A percentile compares a stretch with the other conserved stretches of the same genome.
phyloP scores from a whole-genome alignment of 1,140 invertebrate genomes.

The Achroia grisella region DNA sequence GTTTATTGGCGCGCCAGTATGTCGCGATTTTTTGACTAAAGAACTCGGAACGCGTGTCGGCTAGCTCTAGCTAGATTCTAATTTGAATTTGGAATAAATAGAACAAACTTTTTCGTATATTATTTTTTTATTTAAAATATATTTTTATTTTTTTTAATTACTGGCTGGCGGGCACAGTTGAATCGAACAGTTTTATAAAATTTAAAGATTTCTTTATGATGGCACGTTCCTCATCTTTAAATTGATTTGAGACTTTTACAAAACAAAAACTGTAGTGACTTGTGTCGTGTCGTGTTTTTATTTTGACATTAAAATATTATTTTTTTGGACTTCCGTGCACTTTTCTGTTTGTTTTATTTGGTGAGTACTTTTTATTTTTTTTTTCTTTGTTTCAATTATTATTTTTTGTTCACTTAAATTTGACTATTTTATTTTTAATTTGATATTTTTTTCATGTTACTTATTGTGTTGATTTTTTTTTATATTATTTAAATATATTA shows the following conservation, averaged over 20 bases:
- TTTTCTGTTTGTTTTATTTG: conserved; percentile 51
- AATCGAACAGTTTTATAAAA: conserved; percentile 16
- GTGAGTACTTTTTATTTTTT: conserved; percentile 50
- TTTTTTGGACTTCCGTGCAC: conserved; percentile 58
- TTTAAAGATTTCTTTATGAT: conserved; percentile 44
- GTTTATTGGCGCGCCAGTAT: conserved; percentile 49
- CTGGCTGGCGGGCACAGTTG: conserved; percentile 36
- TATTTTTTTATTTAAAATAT: conserved; percentile 15
- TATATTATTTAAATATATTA: not conserved
- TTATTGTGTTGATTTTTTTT: conserved; percentile 11
- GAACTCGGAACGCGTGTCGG: conserved; percentile 35
- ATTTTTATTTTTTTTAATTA: conserved; percentile 26
- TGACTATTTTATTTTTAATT: conserved; percentile 14
- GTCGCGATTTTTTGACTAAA: conserved; percentile 62
- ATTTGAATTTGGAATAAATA: conserved; percentile 38
- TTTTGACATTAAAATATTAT: conserved; percentile 30
- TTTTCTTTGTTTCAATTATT: conserved; percentile 19
- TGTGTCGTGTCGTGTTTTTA: conserved; percentile 66
- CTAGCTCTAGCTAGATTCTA: conserved; percentile 42
- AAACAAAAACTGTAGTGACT: conserved; percentile 53
- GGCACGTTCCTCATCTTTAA: conserved; percentile 15
- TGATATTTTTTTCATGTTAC: conserved; percentile 11
- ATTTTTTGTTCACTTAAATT: not conserved
- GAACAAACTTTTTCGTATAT: not conserved
- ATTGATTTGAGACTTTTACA: conserved; percentile 29